phyloP scores from a whole-genome alignment of 2,888 invertebrate genomes.

The Brachyopa scutellaris region DNA sequence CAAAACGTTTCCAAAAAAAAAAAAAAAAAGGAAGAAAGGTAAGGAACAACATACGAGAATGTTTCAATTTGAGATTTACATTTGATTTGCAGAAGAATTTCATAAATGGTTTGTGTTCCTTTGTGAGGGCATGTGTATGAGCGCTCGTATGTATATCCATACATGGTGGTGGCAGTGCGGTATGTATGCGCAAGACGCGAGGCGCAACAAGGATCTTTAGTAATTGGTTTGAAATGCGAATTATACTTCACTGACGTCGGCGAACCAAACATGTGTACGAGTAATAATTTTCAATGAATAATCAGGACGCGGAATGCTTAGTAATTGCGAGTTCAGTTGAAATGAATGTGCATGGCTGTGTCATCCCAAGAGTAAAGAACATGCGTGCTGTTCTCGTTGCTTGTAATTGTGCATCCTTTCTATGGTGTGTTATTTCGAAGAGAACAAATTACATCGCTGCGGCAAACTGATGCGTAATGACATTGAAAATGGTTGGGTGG shows the following conservation, averaged over 20 bases:
- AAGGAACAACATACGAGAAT: conserved; percentile 51
- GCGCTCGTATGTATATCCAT: background rate
- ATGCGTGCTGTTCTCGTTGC: no score
- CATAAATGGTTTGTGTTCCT: conserved; percentile 37
- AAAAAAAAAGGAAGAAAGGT: background rate
- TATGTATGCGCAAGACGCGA: background rate
- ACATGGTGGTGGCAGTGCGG: no score
- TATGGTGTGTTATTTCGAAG: conserved; percentile 20
- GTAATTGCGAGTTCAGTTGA: conserved; percentile 41
- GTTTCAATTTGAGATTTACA: conserved; percentile 64
- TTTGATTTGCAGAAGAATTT: conserved; percentile 58
- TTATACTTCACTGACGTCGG: background rate
- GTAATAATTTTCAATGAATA: conserved; percentile 52
- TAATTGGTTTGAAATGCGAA: conserved; percentile 57
- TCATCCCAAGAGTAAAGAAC: conserved; percentile 11
- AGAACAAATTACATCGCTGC: conserved; percentile 12
- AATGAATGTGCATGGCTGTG: conserved; percentile 10
- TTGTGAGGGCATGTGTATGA: background rate
- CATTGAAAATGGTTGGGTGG: no score
- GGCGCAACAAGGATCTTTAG: conserved; percentile 30
- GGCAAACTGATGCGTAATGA: background rate
- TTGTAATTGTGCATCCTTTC: conserved; percentile 23
- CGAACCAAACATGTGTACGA: background rate
- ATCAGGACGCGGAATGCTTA: conserved; percentile 58
- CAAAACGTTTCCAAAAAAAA: conserved; percentile 5